phyloP scores from a whole-genome alignment of 2,888 invertebrate genomes.

The Margaritifera margaritifera region DNA sequence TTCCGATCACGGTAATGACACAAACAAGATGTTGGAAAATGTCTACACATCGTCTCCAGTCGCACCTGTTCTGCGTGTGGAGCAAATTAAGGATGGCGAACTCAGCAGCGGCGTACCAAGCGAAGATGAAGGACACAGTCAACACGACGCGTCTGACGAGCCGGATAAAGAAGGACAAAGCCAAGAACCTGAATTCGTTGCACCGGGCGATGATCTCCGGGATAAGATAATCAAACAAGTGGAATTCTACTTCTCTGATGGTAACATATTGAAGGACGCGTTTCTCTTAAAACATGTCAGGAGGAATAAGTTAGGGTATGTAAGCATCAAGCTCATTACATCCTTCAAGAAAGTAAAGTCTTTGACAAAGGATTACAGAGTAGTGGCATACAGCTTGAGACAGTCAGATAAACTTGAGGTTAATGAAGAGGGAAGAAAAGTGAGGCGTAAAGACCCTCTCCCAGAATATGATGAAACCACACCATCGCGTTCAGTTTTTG shows the following conservation, averaged over 20 bases:
- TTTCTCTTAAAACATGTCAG: slow-evolving; percentile 95
- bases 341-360: slow-evolving; percentile 96
- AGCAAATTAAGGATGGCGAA: slow-evolving; percentile 56
- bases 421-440: slow-evolving; percentile 91
- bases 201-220: slow-evolving; percentile 64
- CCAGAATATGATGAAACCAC: slow-evolving; percentile 94
- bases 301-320: slow-evolving; percentile 95
- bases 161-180: slow-evolving; percentile 28
- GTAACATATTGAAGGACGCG: slow-evolving; percentile 94
- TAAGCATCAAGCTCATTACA: slow-evolving; percentile 93
- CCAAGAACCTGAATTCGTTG: slow-evolving; percentile 52
- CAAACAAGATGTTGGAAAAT: slow-evolving; percentile 23
- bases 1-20: slow-evolving; percentile 33
- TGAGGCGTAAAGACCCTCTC: slow-evolving; percentile 87
- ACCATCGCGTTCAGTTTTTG: slow-evolving; percentile 92
- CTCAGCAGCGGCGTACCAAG: slow-evolving; percentile 58
- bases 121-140: slow-evolving; percentile 55
- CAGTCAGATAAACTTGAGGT: slow-evolving; percentile 87
- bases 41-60: slow-evolving; percentile 24
- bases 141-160: slow-evolving; percentile 43
- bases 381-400: slow-evolving; percentile 89
- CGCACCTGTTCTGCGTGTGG: slow-evolving; percentile 61
- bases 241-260: slow-evolving; percentile 96
- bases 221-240: slow-evolving; percentile 76
- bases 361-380: slow-evolving; percentile 93